phyloP scores from a whole-genome alignment of 1,140 invertebrate genomes.

The Luehdorfia chinensis region DNA sequence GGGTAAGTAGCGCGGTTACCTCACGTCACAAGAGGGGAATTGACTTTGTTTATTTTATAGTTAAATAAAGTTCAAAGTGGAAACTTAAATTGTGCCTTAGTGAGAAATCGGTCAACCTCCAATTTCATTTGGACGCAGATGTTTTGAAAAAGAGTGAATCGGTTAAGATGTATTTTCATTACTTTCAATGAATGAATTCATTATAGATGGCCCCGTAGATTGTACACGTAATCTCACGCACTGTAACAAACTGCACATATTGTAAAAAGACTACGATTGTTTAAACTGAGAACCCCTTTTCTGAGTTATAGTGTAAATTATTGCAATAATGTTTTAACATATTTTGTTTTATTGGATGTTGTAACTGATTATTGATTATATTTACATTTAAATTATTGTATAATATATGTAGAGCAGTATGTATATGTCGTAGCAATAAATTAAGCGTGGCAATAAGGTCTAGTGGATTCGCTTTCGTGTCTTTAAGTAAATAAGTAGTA shows the following conservation, averaged over 20 bases:
- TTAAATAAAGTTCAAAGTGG: constrained; percentile 72
- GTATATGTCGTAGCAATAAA: constrained; percentile 74
- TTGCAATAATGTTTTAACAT: constrained; percentile 69
- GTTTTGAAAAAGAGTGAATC: constrained; percentile 14
- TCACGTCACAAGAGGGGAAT: constrained; percentile 45
- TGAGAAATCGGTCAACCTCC: constrained; percentile 59
- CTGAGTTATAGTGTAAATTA: constrained; percentile 55
- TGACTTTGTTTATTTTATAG: constrained; percentile 66
- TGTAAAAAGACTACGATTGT: constrained; percentile 31
- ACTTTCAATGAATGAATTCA: too few species aligned
- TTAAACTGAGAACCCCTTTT: constrained; percentile 47
- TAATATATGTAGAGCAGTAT: constrained; percentile 57
- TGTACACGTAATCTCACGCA: constrained; percentile 32
- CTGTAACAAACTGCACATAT: constrained; percentile 40
- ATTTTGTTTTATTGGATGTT: constrained; percentile 71
- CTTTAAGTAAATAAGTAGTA: constrained; percentile 45
- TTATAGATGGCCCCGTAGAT: constrained; percentile 17
- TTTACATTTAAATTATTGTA: constrained; percentile 53
- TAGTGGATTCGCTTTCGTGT: constrained; percentile 71
- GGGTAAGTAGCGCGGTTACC: constrained; percentile 31
- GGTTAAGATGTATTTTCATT: too few species aligned
- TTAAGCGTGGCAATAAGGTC: constrained; percentile 72
- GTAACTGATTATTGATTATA: constrained; percentile 66
- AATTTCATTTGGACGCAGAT: constrained; percentile 49
- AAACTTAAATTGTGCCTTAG: constrained; percentile 76